Conservation (phyloP, 2,888 invertebrate genomes). For the Trissolcus brochymenae region DNA sequence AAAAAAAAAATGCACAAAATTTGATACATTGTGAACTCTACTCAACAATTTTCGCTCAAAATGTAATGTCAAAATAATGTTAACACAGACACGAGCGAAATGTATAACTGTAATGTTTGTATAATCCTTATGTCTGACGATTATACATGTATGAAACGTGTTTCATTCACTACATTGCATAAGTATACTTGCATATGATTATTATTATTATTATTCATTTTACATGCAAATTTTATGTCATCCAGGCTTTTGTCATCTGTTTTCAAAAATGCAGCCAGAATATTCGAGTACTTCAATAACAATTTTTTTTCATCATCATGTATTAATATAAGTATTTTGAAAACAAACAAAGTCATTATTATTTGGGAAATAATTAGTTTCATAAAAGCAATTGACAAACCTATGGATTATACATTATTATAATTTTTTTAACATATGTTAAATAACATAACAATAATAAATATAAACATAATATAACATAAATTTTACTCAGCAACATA, state of each 20-base stretch:
- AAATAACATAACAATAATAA: too few species aligned
- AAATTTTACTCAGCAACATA: too few species aligned
- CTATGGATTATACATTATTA: too few species aligned
- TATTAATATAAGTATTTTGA: too few species aligned
- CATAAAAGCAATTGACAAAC: too few species aligned
- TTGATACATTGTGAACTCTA: background rate
- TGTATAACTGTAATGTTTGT: slow-evolving; percentile 22
- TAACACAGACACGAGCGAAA: slow-evolving; percentile 31
- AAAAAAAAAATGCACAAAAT: background rate
- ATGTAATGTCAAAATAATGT: slow-evolving; percentile 25
- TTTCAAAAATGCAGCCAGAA: slow-evolving; percentile 14
- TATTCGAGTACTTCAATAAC: too few species aligned
- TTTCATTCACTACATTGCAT: slow-evolving; percentile 38
- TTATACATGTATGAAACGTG: slow-evolving; percentile 32
- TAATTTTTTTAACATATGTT: too few species aligned
- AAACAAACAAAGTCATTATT: too few species aligned
- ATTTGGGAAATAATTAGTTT: too few species aligned
- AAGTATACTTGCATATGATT: slow-evolving; percentile 30
- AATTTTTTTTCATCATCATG: too few species aligned
- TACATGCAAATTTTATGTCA: slow-evolving; percentile 21
- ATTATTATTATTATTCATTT: slow-evolving; percentile 40
- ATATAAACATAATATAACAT: too few species aligned
- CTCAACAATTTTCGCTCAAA: slow-evolving; percentile 26
- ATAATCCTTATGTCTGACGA: slow-evolving; percentile 43
- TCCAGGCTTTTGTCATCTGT: slow-evolving; percentile 5